Evolutionary conservation across 2,888 invertebrate species (phyloP), one percentile per base, ranked within the genome.

Genomic region (Drepana falcataria): DNA sequence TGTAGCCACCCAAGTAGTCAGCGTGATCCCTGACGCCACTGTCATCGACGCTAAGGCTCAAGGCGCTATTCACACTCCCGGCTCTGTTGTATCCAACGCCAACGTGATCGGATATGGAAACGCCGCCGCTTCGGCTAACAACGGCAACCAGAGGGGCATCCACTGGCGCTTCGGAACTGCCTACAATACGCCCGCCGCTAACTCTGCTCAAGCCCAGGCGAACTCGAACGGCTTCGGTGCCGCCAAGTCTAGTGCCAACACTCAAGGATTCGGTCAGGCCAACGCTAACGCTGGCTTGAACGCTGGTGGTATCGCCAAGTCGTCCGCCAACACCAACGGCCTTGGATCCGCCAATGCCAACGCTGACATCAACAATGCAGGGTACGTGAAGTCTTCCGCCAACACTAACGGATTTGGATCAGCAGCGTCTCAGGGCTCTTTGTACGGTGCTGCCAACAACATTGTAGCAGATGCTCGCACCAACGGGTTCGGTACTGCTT

Each of bases 401-500:
- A 71, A 68, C 55, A 64, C 68, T 4, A 63, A 73, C 48, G 71
- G 73, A 4, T 66, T 60, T 5, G 76, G 77, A 35, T 69, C 69
- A 7, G 75, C 71, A 9, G 53, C 59, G 2, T 78, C 79, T 21
- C 63, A 66, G 33, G 67, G 65, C 3, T 58, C 65, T 9, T 53
- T 52, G 53, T 65, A 60, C 53, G 65, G 71, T 54, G 76, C 75
- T 34, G 66, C 75, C n/a, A n/a, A n/a, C 40, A 77, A 75, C 54
- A 73, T 79, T 21, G 63, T 67, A 6, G 77, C 85, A 34, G 73
- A 82, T 58, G 81, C 83, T 1, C 75, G 77, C 44, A 68, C 79
- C 35, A 67, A 69, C 4, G 87, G 86, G n/a, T 64, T 56, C 44
- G 83, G 85, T 1, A 70, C 70, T n/a, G 86, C 85, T n/a, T 64